Evolutionary conservation across 2,113 vertebrate genomes (phyloP), one percentile per base, ranked within the genome.

Genomic region (Platysternon megacephalum): DNA sequence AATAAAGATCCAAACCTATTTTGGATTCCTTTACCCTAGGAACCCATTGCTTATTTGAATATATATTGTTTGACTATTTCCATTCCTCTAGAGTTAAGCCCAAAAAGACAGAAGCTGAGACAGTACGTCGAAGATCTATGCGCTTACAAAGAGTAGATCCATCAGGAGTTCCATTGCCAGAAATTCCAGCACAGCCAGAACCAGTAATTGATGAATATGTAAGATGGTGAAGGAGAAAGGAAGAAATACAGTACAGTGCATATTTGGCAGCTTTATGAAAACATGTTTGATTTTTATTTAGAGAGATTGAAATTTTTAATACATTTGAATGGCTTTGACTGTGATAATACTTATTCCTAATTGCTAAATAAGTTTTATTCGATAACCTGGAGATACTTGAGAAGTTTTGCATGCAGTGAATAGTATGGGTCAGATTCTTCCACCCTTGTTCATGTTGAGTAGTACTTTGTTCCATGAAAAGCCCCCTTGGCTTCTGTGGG

Each of bases 121-220:
- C 55, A 0, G 89, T 92, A 1, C 97, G 14, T 44, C 98, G 98
- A 26, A 92, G 98, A 4, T 99, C 98, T 14, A 97, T 97, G 98
- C 97, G 98, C 51, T 85, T 99, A 11, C 97, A 98, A 8, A 74
- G 97, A 56, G 91, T 97, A 3, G 95, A 96, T 52, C 98, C 98
- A 0, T 16, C 79, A 1, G 97, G n/a, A 61, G 0, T 86, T 2
- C 72, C 97, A 0, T 0, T 91, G 85, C 8, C 68, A 21, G 90
- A 89, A 85, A 1, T 4, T 1, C 16, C 81, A 11, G 1, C 35
- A 24, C 90, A 28, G 51, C 82, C 86, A 0, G 76, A 0, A 12
- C 21, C 85, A 86, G 44, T 80, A 46, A 65, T 48, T 65, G 95
- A 97, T 92, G 90, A 95, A 95, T 90, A 97, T 32, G 98, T 98